Evolutionary conservation across 1,140 invertebrate genomes (phyloP).

Genomic region (Stegodyphus dumicola): DNA sequence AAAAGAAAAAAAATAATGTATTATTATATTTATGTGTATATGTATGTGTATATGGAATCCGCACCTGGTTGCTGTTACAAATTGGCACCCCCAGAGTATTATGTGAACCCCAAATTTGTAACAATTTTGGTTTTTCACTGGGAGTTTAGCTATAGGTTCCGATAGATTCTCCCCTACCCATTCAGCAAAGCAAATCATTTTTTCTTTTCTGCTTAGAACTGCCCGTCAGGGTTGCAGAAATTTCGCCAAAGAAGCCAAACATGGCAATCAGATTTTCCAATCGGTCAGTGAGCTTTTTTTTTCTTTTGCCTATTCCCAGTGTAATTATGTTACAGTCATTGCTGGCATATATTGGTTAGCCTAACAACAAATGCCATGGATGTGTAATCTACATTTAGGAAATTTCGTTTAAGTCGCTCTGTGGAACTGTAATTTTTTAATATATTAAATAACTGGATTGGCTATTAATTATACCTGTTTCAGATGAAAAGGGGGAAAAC

Average conservation of each 20-base stretch:
- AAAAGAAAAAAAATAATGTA: constrained; percentile 24
- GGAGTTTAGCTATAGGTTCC: background rate
- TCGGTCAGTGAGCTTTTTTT: background rate
- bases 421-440: too few relatives aligned
- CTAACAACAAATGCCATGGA: too few relatives aligned
- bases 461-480: too few relatives aligned
- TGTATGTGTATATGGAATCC: constrained; percentile 32
- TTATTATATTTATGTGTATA: constrained; percentile 53
- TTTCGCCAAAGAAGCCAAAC: constrained; percentile 12
- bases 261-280: too few relatives aligned
- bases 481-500: too few relatives aligned
- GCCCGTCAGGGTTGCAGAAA: background rate
- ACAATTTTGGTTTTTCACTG: constrained; percentile 46
- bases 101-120: constrained; percentile 55
- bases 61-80: constrained; percentile 59
- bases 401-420: too few relatives aligned
- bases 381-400: too few relatives aligned
- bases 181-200: constrained; percentile 33
- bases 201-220: constrained; percentile 8
- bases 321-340: too few relatives aligned
- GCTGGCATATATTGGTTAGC: too few relatives aligned
- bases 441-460: too few relatives aligned
- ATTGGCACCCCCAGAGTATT: constrained; percentile 44
- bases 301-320: background rate
- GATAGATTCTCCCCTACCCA: constrained; percentile 2